Base-by-base conservation (phyloP, 2,113 vertebrate species). In the Cavia porcellus region DNA sequence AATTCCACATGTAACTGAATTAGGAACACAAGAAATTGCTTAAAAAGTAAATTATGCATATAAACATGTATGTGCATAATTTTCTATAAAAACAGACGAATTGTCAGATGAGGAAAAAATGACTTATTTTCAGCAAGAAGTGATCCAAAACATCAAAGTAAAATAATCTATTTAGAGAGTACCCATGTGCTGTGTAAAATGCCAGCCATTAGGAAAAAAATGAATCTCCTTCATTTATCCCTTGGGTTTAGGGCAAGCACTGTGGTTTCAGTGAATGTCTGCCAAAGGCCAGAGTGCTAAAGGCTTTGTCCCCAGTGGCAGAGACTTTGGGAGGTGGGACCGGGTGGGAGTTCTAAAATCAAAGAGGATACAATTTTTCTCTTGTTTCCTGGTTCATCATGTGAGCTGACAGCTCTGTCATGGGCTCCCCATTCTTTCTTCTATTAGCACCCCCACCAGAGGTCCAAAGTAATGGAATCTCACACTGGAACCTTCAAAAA, bases 51-150 rank as follows among this genome's bases (percentile, higher is more conserved):
- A 75, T 28, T 83, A 57, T 61, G 32, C 12, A 64, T 57, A 45
- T 2, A 82, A 24, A 25, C 13, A 35, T 74, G 8, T 52, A 4
- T 79, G 64, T 61, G 10, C 38, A 79, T 25, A 88, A 83, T 84
- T 96, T 96, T 92, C 61, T 92, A 79, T 79, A 82, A 85, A 87
- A 96, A 91, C 5, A 66, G 64, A 64, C 20, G 14, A 85, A 80
- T 66, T 75, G 30, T 82, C 66, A 92, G 68, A 84, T 87, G 38
- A 64, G 7, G 45, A 79, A 85, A 74, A 32, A 38, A 7, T 30
- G 77, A 86, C 55, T 88, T 96, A 62, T 55, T 90, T 89, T 84
- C 80, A 87, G 30, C 11, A 86, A 92, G 50, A 19, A 25, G 32
- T 90, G 7, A 91, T 64, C 62, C 35, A 95, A 93, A 79, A 61